Base-by-base conservation (phyloP, 2,888 invertebrate species). In the Sinohyriopsis cumingii region DNA sequence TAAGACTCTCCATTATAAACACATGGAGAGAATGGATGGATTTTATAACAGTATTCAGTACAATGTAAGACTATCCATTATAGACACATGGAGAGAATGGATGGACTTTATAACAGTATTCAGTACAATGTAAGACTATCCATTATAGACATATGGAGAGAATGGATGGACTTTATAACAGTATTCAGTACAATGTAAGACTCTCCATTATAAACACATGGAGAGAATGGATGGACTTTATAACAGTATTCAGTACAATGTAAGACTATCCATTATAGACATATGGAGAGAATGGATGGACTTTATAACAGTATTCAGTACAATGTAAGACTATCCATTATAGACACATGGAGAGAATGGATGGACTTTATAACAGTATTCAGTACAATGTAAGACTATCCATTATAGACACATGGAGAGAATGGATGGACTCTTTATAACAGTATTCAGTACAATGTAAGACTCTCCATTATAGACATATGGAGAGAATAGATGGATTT, bases 101-200 rank as follows among this genome's bases (percentile, higher is more conserved):
- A 45, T 15, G 15, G 0, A 45, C 15, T 3, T 12, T 15, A 15
- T 3, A 45, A 45, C 45, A 15, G 3, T 45, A 68, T 75, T 70
- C 15, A 75, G 67, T 33, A 75, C 61, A 33, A 75, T 75, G 68
- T 75, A 75, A 1, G 75, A 75, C 53, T 75, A 72, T 20, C 75
- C 15, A 45, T 15, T 45, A 45, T 15, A 45, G 45, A 45, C 15
- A 15, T 12, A 45, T 45, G 45, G 12, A 45, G 15, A 3, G 9
- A 45, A 45, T 45, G 45, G 45, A 45, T 15, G 15, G 0, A 45
- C 15, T 3, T 12, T 15, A 15, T 3, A 45, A 45, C 45, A 15
- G 3, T 45, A 68, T 75, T 70, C 15, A 75, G 67, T 33, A 75
- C 61, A 33, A 75, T 75, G 68, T 75, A 75, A 1, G 75, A 75